A percentile compares a stretch with the other conserved stretches of the same genome.
phyloP scores from a whole-genome alignment of 2,113 vertebrate genomes.

The Labeo rohita region DNA sequence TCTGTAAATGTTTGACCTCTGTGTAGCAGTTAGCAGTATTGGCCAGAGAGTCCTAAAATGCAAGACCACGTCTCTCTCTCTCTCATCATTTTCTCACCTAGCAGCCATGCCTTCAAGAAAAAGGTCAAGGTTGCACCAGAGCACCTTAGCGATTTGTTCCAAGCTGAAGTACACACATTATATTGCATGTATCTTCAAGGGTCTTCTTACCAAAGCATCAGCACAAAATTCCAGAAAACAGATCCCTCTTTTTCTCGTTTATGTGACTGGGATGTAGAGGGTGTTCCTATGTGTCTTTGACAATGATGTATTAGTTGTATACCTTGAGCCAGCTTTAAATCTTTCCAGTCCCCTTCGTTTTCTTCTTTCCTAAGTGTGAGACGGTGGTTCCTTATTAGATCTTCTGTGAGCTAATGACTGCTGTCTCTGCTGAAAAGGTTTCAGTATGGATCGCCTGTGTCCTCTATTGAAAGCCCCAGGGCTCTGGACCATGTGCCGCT shows the following conservation, averaged over 20 bases:
- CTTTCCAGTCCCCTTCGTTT: not conserved
- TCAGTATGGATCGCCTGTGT: conserved; percentile 44
- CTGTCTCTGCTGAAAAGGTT: conserved; percentile 42
- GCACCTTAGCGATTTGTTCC: conserved; percentile 43
- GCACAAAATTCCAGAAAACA: not conserved
- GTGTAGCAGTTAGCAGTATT: not conserved
- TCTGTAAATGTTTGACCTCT: not conserved
- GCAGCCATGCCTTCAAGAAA: conserved; percentile 51
- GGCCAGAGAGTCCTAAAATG: conserved; percentile 23
- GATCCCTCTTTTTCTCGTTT: conserved; percentile 23
- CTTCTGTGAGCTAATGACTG: conserved; percentile 24
- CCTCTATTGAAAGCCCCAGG: conserved; percentile 37
- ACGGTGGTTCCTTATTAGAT: conserved; percentile 31
- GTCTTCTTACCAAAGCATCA: conserved; percentile 2
- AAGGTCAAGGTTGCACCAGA: conserved; percentile 73
- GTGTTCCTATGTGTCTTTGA: not conserved
- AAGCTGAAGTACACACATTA: conserved; percentile 34
- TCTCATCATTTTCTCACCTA: not conserved
- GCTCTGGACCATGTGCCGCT: conserved; percentile 15
- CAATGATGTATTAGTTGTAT: not conserved
- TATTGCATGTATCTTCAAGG: conserved; percentile 43
- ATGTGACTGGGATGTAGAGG: conserved; percentile 5
- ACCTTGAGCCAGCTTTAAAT: conserved; percentile 11
- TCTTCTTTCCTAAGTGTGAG: conserved; percentile 19
- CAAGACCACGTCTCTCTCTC: conserved; percentile 26